Conservation (phyloP, 64 coral and sea anemone species). For the Dendrophyllia cribrosa region DNA sequence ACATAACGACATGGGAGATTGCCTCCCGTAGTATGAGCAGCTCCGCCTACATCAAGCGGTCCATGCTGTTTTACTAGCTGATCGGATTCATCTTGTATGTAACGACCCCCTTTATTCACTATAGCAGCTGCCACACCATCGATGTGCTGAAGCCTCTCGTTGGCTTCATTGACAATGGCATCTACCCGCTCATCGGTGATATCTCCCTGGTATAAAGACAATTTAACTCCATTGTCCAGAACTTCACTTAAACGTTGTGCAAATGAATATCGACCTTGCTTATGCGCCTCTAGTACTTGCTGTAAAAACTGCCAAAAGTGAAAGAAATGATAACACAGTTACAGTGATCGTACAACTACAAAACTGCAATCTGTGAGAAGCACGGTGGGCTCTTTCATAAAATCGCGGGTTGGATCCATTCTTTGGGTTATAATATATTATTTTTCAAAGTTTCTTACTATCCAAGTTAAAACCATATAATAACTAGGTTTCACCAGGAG, state of each 20-base stretch:
- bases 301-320: too few species aligned
- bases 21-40: slow-evolving; percentile 6
- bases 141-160: slow-evolving; percentile 22
- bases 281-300: too few species aligned
- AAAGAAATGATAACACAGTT: too few species aligned
- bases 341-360: too few species aligned
- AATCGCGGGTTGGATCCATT: too few species aligned
- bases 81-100: slow-evolving; percentile 28
- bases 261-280: background rate
- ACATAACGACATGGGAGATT: slow-evolving; percentile 44
- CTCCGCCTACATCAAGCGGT: slow-evolving; percentile 12
- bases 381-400: too few species aligned
- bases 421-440: too few species aligned
- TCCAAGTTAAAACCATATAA: too few species aligned
- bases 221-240: slow-evolving; percentile 9
- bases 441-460: too few species aligned
- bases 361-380: too few species aligned
- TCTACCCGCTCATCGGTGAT: slow-evolving; percentile 63
- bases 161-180: slow-evolving; percentile 71
- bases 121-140: slow-evolving; percentile 68
- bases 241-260: background rate
- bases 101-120: slow-evolving; percentile 35
- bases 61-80: background rate
- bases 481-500: too few species aligned
- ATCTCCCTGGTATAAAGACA: slow-evolving; percentile 65